These are phyloP conservation scores for Scleropages formosus DNA, from an alignment of 2,797 vertebrate species.

Conservation along the genomic window DNA sequence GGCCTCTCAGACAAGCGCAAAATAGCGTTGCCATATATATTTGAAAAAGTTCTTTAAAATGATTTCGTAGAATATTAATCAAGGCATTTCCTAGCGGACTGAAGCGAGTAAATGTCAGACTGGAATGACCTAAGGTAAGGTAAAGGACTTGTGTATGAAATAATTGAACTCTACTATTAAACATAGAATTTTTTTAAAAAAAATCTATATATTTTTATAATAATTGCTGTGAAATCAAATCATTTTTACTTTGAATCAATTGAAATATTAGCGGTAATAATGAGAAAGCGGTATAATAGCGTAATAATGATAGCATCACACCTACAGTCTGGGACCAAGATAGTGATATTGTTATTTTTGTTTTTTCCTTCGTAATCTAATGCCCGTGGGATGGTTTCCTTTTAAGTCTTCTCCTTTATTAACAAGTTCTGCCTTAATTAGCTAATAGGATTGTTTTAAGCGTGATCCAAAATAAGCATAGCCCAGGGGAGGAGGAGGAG, in stretches of 20 bases:
- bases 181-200: not conserved
- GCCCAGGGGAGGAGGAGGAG: conserved; percentile 51
- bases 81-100: not conserved
- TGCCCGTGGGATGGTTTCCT: conserved; percentile 51
- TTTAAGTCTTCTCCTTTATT: conserved; percentile 49
- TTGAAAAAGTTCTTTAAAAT: not conserved
- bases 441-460: conserved; percentile 70
- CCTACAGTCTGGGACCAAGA: not conserved
- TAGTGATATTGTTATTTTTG: conserved; percentile 36
- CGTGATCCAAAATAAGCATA: conserved; percentile 63
- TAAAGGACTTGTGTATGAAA: not conserved
- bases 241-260: not conserved
- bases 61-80: not conserved
- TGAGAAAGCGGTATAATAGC: too few relatives aligned
- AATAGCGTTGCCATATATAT: not conserved
- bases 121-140: not conserved
- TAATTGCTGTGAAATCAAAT: not conserved
- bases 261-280: not conserved
- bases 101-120: not conserved
- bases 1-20: not conserved
- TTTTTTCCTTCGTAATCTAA: conserved; percentile 52
- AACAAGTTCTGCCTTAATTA: conserved; percentile 65
- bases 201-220: not conserved
- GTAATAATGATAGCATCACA: conserved; percentile 10
- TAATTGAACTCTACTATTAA: not conserved